phyloP scores from a whole-genome alignment of 2,797 vertebrate genomes.

The Cirrhinus molitorella region DNA sequence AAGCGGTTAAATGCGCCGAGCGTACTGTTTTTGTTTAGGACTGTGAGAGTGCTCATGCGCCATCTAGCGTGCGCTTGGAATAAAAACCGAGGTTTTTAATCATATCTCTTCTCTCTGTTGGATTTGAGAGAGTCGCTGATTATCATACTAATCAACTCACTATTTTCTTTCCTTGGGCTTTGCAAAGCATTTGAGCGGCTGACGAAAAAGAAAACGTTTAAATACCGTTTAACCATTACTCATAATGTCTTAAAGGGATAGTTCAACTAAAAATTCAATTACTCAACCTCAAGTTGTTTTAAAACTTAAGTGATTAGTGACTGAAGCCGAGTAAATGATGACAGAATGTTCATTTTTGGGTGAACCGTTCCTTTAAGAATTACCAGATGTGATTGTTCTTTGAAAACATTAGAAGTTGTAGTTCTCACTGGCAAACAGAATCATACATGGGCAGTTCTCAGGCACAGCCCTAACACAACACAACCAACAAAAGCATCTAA shows the following conservation, averaged over 20 bases:
- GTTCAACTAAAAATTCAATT: not conserved
- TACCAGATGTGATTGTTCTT: not conserved
- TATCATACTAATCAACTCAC: not conserved
- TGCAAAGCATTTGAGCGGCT: not conserved
- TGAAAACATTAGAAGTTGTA: not conserved
- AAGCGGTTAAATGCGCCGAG: not conserved
- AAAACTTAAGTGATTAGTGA: not conserved
- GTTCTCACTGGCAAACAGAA: not conserved
- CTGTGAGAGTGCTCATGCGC: conserved; percentile 53
- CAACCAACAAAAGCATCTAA: conserved; percentile 52
- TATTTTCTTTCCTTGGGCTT: not conserved
- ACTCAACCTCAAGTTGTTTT: not conserved
- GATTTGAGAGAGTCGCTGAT: conserved; percentile 1
- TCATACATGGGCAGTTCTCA: conserved; percentile 3
- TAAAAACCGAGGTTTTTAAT: not conserved
- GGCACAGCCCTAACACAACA: conserved; percentile 7
- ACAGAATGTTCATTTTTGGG: not conserved
- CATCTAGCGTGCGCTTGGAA: conserved; percentile 57
- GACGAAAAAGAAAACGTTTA: not conserved
- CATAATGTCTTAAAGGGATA: not conserved
- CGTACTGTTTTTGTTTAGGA: conserved; percentile 10
- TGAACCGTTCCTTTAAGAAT: not conserved
- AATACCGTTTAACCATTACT: not conserved
- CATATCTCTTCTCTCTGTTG: not conserved
- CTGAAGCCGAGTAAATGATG: not conserved